phyloP scores from a whole-genome alignment of 2,888 invertebrate genomes.

The Monoplex corrugatus region DNA sequence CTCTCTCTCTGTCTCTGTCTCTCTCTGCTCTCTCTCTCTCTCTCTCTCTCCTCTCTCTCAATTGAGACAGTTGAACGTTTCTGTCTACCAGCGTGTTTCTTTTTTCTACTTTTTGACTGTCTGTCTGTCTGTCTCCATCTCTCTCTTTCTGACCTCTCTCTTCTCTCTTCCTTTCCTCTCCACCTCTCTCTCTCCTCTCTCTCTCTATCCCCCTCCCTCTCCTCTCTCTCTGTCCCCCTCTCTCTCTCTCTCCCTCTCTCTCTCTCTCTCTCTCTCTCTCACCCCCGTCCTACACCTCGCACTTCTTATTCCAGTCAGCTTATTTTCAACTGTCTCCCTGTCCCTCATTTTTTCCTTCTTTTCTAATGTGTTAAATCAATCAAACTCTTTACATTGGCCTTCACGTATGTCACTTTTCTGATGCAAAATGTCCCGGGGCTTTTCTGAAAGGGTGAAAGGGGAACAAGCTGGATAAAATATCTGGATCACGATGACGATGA shows the following conservation, averaged over 20 bases:
- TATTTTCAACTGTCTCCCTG: background rate
- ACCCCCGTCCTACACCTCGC: background rate
- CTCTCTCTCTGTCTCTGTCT: slow-evolving; percentile 8
- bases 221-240: background rate
- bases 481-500: no score
- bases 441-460: no score
- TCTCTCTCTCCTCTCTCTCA: background rate
- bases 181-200: background rate
- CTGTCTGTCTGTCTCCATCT: background rate
- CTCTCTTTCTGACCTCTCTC: background rate
- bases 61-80: no score
- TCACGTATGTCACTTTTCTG: no score
- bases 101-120: no score
- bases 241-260: no score
- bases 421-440: no score
- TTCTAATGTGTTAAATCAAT: no score
- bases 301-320: background rate
- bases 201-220: background rate
- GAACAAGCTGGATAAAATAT: no score
- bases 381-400: no score
- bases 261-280: background rate
- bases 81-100: no score
- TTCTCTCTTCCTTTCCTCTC: background rate
- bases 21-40: background rate
- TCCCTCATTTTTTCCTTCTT: background rate